Percentiles rank a stretch among this genome's conserved stretches.
phyloP scores from a whole-genome alignment of 2,888 invertebrate genomes.

The Neoitamus cyanurus region DNA sequence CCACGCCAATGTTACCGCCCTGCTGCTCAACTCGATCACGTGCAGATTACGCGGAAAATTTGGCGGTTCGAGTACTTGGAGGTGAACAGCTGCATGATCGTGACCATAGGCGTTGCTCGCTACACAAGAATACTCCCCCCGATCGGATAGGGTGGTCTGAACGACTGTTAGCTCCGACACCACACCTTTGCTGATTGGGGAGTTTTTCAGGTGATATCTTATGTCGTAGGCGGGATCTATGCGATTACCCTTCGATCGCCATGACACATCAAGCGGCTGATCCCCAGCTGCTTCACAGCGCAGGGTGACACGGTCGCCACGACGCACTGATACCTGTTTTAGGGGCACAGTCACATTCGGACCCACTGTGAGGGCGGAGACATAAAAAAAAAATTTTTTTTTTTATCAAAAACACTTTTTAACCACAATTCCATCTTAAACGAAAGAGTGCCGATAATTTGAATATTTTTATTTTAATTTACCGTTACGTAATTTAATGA shows the following conservation, averaged over 20 bases:
- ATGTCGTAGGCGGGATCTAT: slow-evolving; percentile 69
- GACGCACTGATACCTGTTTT: slow-evolving; percentile 68
- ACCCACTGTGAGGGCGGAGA: slow-evolving; percentile 63
- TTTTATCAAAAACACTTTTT: no score
- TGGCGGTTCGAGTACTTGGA: slow-evolving; percentile 71
- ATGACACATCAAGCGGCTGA: slow-evolving; percentile 69
- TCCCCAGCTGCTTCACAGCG: slow-evolving; percentile 70
- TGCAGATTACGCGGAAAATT: slow-evolving; percentile 72
- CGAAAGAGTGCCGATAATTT: no score
- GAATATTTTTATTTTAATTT: no score
- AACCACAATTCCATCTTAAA: no score
- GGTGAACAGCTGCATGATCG: slow-evolving; percentile 67
- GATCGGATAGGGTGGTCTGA: slow-evolving; percentile 68
- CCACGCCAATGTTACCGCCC: slow-evolving; percentile 71
- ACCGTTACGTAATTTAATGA: no score
- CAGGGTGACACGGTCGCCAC: slow-evolving; percentile 68
- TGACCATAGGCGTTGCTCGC: slow-evolving; percentile 74
- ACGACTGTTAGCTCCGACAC: slow-evolving; percentile 70
- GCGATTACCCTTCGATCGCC: slow-evolving; percentile 68
- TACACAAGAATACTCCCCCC: slow-evolving; percentile 73
- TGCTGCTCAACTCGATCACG: slow-evolving; percentile 69
- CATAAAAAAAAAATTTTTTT: no score
- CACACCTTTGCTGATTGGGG: slow-evolving; percentile 64
- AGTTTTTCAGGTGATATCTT: slow-evolving; percentile 65
- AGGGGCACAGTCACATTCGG: slow-evolving; percentile 68